A percentile compares a stretch with the other conserved stretches of the same genome.
Evolutionary conservation across 2,888 invertebrate species (phyloP).

Genomic region (Pristionchus fissidentatus): DNA sequence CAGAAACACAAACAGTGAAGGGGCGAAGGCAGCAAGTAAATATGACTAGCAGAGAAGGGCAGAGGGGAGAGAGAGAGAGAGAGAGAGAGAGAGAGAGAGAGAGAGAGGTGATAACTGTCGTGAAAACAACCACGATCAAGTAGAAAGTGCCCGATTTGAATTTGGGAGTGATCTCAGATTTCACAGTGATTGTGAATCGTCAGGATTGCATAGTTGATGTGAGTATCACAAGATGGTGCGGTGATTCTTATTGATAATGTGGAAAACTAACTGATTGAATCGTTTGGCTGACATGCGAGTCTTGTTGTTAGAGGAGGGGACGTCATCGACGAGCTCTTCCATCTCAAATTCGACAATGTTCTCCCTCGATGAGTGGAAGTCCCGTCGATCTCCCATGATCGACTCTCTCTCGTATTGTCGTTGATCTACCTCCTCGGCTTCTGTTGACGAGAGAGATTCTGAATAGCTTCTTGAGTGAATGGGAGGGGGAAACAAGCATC

Average conservation of each 20-base stretch:
- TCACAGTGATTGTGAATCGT: neutral
- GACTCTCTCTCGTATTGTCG: neutral
- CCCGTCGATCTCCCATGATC: neutral
- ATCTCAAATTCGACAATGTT: conserved; percentile 42
- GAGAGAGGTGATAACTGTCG: neutral
- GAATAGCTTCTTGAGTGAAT: neutral
- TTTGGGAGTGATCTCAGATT: neutral
- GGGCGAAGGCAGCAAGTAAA: conserved; percentile 26
- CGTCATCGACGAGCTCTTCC: neutral
- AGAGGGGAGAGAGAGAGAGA: neutral
- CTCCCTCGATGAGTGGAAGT: neutral
- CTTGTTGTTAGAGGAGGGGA: neutral
- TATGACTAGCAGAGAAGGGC: conserved; percentile 10
- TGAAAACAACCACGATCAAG: neutral
- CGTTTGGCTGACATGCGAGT: neutral
- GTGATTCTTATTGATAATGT: neutral
- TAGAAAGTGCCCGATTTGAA: neutral
- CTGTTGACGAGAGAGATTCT: neutral
- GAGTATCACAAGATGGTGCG: neutral
- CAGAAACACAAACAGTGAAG: conserved; percentile 43
- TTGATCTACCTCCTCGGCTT: neutral
- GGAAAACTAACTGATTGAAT: neutral
- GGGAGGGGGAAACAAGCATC: neutral
- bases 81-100: neutral
- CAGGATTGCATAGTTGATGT: neutral